Percentiles rank a stretch among this genome's conserved stretches.
Evolutionary conservation across 2,797 vertebrate species (phyloP).

Genomic region (Dallia pectoralis): DNA sequence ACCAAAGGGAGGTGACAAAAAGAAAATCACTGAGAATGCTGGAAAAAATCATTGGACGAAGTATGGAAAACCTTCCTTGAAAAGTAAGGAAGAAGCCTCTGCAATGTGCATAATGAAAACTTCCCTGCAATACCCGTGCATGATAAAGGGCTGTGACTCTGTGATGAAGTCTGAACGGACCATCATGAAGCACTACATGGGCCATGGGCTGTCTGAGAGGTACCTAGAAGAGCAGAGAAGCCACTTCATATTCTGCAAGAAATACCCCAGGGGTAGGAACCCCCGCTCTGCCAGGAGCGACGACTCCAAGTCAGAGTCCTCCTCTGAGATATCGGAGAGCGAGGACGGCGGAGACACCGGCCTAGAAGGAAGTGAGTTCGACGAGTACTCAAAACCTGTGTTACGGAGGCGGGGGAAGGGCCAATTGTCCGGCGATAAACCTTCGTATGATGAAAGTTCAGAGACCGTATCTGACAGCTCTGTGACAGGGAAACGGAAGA

Average conservation of each 20-base stretch:
- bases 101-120: slow-evolving; percentile 86
- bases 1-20: slow-evolving; percentile 67
- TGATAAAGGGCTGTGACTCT: slow-evolving; percentile 93
- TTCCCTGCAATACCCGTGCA: slow-evolving; percentile 91
- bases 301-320: slow-evolving; percentile 72
- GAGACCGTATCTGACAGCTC: slow-evolving; percentile 48
- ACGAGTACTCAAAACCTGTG: slow-evolving; percentile 61
- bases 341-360: slow-evolving; percentile 48
- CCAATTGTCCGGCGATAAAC: slow-evolving; percentile 62
- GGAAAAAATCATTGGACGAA: slow-evolving; percentile 75
- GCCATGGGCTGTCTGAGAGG: slow-evolving; percentile 92
- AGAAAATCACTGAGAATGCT: slow-evolving; percentile 41
- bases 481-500: slow-evolving; percentile 68
- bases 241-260: slow-evolving; percentile 92
- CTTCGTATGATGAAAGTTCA: slow-evolving; percentile 62
- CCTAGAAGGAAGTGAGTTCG: slow-evolving; percentile 43
- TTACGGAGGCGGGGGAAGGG: slow-evolving; percentile 60
- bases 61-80: slow-evolving; percentile 87
- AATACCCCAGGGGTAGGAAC: slow-evolving; percentile 71
- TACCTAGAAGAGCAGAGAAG: slow-evolving; percentile 89
- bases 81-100: slow-evolving; percentile 85
- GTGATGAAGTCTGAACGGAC: slow-evolving; percentile 90
- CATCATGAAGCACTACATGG: slow-evolving; percentile 91
- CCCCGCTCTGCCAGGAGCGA: slow-evolving; percentile 63
- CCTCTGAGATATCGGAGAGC: slow-evolving; percentile 64